Conservation (phyloP, 2,888 invertebrate species). For the Urechis unicinctus region DNA sequence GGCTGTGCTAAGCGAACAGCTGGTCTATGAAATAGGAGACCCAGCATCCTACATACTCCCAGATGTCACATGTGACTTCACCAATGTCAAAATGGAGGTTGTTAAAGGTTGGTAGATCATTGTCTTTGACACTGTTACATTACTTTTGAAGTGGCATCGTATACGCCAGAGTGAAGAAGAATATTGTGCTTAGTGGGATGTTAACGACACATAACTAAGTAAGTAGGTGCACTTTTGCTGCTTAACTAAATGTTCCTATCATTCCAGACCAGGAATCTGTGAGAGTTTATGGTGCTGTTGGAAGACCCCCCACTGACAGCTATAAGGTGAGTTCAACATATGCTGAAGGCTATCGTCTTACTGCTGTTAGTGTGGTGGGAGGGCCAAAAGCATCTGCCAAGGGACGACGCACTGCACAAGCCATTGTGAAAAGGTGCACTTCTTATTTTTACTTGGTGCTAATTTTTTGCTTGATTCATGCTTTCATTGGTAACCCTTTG, state of each 20-base stretch:
- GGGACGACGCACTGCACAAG: slow-evolving; percentile 50
- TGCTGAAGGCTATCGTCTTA: slow-evolving; percentile 52
- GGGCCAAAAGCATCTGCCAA: slow-evolving; percentile 51
- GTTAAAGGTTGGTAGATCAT: slow-evolving; percentile 13
- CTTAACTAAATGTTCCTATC: neutral
- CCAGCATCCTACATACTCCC: slow-evolving; percentile 52
- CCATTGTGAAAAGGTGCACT: slow-evolving; percentile 49
- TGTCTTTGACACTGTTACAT: too few relatives aligned
- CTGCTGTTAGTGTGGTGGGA: slow-evolving; percentile 50
- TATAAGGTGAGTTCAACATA: slow-evolving; percentile 54
- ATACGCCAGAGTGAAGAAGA: too few relatives aligned
- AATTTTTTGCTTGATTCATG: too few relatives aligned
- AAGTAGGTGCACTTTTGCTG: neutral
- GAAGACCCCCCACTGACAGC: slow-evolving; percentile 47
- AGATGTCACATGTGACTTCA: slow-evolving; percentile 54
- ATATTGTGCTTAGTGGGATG: too few relatives aligned
- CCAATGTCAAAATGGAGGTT: slow-evolving; percentile 43
- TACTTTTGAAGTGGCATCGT: too few relatives aligned
- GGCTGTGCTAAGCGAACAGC: slow-evolving; percentile 53
- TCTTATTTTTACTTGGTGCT: too few relatives aligned
- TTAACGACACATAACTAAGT: too few relatives aligned
- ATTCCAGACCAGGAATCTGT: slow-evolving; percentile 29
- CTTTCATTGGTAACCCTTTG: too few relatives aligned
- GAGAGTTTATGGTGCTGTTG: slow-evolving; percentile 50
- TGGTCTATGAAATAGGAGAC: slow-evolving; percentile 54